Base-by-base conservation (phyloP, 1,140 invertebrate genomes). In the Aphidius ervi region DNA sequence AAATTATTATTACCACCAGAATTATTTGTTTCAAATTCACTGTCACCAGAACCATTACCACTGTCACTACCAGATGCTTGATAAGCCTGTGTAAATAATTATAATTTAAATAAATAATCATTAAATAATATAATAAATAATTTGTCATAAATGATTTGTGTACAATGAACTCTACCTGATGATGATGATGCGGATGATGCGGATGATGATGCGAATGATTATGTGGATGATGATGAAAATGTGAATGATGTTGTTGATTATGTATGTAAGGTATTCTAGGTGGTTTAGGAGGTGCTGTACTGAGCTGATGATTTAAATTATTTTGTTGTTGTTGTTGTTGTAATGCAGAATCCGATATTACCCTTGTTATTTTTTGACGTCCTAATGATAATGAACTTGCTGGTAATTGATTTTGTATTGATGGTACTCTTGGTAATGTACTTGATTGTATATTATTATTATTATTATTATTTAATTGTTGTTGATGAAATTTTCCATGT, bases 61-160 rank as follows among this genome's bases (percentile, higher is more conserved):
- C 91, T 93, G 78, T 94, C 92, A 1, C 90, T 92, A 1, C 91
- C 91, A 48, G 90, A 92, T 1, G 90, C 87, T 62, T 91, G 89
- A 67, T 92, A 92, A 46, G 0, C 73, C 75, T 43, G 66, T 16
- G 4, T 31, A 43, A 56, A 46, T 49, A 9, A 53, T 56, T 23
- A 39, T 37, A 56, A 5, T 37, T 10, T 31, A 9, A 10, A 41
- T 40, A 16, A 40, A 40, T 8, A 47, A n/a, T 23, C 37, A 20
- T 31, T 3, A 39, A 47, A 46, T 31, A 47, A 7, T 20, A 4
- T 39, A 47, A 20, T 9, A 4, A 46, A 16, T 16, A 16, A 16
- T 16, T 16, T 10, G 4, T 23, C 2, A 37, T 53, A 37, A 37
- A 39, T 41, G 9, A 37, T 31, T 10, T 43, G n/a, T 10, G 42